A percentile compares a stretch with the other conserved stretches of the same genome.
Evolutionary conservation across 2,113 vertebrate genomes (phyloP).

Genomic region (Spea bombifrons): DNA sequence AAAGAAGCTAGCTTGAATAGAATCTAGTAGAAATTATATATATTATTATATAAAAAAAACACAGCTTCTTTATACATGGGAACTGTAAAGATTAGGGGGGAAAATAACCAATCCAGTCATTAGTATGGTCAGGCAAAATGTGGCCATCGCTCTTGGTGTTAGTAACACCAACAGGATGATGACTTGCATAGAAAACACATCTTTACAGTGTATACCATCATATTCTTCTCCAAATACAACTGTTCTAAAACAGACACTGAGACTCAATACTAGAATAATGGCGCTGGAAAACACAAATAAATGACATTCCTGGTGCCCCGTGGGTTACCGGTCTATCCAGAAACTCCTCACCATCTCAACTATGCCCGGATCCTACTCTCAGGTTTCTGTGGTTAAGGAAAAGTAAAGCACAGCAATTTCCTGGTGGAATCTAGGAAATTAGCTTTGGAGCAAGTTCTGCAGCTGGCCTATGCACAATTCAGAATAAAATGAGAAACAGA

Average conservation of each 20-base stretch:
- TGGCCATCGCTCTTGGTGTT: too few relatives aligned
- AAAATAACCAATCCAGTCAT: too few relatives aligned
- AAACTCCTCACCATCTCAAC: conserved; percentile 39
- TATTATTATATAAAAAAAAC: too few relatives aligned
- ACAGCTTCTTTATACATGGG: too few relatives aligned
- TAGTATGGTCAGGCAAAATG: too few relatives aligned
- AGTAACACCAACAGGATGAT: too few relatives aligned
- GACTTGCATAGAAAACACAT: too few relatives aligned
- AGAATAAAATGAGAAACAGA: conserved; percentile 60
- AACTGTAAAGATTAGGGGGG: too few relatives aligned
- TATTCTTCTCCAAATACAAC: too few relatives aligned
- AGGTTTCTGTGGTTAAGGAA: conserved; percentile 55
- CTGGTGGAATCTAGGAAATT: conserved; percentile 65
- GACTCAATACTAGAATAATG: not conserved
- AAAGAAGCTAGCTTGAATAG: too few relatives aligned
- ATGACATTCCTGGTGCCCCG: not conserved
- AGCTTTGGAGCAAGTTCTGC: conserved; percentile 59
- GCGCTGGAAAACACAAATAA: not conserved
- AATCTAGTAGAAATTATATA: too few relatives aligned
- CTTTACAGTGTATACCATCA: too few relatives aligned
- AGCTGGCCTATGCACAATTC: conserved; percentile 43
- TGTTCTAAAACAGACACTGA: not conserved
- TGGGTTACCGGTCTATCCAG: not conserved
- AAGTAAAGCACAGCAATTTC: conserved; percentile 65
- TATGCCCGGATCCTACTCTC: conserved; percentile 45